These are phyloP conservation scores for Aplysina aerophoba DNA, from an alignment of 37 sponge, comb jelly and placozoan species.

Conservation along the genomic window DNA sequence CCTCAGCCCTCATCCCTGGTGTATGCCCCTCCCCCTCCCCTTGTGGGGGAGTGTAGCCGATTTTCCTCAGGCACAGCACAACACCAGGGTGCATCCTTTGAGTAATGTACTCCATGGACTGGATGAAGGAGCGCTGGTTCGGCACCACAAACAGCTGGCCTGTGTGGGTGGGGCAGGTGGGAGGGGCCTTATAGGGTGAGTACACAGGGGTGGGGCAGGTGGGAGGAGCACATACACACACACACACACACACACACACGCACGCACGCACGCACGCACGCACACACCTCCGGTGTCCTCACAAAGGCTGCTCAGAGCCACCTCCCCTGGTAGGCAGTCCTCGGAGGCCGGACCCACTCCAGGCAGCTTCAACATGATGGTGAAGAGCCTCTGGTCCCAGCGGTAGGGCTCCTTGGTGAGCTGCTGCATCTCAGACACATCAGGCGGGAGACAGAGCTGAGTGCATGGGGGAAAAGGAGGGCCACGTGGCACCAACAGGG, in stretches of 20 bases:
- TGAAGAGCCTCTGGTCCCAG: constrained; percentile 98
- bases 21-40: background rate
- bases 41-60: constrained; percentile 33
- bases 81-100: constrained; percentile 96
- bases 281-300: constrained; percentile 94
- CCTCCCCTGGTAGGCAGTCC: constrained; percentile 29
- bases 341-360: constrained; percentile 59
- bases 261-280: background rate
- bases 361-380: constrained; percentile 80
- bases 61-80: constrained; percentile 87
- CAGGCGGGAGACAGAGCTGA: constrained; percentile 13
- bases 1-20: constrained; percentile 37
- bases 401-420: constrained; percentile 91
- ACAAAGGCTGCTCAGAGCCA: constrained; percentile 61
- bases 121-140: constrained; percentile 78
- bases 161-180: constrained; percentile 1
- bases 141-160: constrained; percentile 80
- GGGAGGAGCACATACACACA: constrained; percentile 3
- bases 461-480: background rate
- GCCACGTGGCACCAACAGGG: no score
- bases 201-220: background rate
- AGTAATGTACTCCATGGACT: constrained; percentile 89
- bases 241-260: constrained; percentile 35
- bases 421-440: constrained; percentile 58
- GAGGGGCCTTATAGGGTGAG: background rate